A percentile compares a stretch with the other conserved stretches of the same genome.
Evolutionary conservation across 2,797 vertebrate genomes (phyloP).

Genomic region (Lycodopsis pacificus): DNA sequence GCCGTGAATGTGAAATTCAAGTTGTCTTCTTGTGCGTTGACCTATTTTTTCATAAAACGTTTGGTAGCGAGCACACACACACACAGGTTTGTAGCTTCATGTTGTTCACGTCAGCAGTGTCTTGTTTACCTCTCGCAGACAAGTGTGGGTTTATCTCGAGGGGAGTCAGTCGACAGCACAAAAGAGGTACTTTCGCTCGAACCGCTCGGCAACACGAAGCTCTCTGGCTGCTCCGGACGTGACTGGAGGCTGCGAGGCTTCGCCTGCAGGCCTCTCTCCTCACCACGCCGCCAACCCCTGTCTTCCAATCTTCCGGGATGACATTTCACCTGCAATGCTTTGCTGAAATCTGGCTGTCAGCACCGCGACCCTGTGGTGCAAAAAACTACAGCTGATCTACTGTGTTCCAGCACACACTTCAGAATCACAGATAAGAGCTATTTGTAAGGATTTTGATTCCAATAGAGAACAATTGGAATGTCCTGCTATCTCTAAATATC

Average conservation of each 20-base stretch:
- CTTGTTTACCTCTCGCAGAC: constrained; percentile 51
- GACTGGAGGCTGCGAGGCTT: constrained; percentile 25
- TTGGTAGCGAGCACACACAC: background rate
- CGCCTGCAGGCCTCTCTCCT: constrained; percentile 13
- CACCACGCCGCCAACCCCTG: background rate
- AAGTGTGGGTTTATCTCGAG: constrained; percentile 58
- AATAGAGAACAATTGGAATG: too few species aligned
- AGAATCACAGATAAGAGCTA: background rate
- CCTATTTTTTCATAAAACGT: constrained; percentile 3
- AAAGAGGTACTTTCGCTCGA: constrained; percentile 40
- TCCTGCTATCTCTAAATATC: background rate
- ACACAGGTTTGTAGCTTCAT: constrained; percentile 4
- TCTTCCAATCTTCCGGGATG: constrained; percentile 13
- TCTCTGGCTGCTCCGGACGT: constrained; percentile 31
- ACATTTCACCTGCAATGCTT: background rate
- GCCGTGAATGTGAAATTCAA: background rate
- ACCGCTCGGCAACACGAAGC: constrained; percentile 34
- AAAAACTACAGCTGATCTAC: background rate
- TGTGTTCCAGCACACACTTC: background rate
- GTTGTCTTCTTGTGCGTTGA: background rate
- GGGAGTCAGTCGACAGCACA: constrained; percentile 39
- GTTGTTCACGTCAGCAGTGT: constrained; percentile 35
- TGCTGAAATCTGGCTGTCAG: constrained; percentile 9
- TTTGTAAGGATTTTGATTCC: background rate
- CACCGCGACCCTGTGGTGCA: background rate